These are phyloP conservation scores for Charaxes varanes DNA, from an alignment of 1,140 invertebrate species.

Conservation along the genomic window DNA sequence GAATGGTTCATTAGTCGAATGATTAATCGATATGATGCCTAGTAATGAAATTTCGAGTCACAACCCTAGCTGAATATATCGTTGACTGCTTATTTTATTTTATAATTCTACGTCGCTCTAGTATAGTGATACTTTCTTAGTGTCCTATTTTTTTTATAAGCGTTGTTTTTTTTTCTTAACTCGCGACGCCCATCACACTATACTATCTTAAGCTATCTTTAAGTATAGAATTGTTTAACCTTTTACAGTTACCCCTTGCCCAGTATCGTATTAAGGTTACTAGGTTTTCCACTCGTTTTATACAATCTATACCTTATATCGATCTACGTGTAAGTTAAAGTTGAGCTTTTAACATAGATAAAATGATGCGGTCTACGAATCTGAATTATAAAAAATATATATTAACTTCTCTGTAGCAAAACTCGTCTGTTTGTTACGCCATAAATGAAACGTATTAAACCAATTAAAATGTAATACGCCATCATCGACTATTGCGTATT, in stretches of 20 bases:
- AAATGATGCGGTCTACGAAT: conserved; percentile 21
- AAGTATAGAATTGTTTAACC: conserved; percentile 62
- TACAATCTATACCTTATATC: conserved; percentile 67
- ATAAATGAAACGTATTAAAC: background rate
- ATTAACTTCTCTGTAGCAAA: no score
- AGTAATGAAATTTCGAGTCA: conserved; percentile 11
- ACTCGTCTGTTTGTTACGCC: background rate
- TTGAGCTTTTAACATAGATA: conserved; percentile 61
- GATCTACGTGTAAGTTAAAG: conserved; percentile 65
- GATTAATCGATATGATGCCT: conserved; percentile 16
- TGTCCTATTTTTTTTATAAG: no score
- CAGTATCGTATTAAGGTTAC: conserved; percentile 60
- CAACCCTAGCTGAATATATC: background rate
- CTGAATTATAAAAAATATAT: background rate
- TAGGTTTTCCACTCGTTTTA: conserved; percentile 72
- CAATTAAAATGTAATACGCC: no score
- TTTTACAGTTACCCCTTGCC: conserved; percentile 65
- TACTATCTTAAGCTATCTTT: conserved; percentile 65
- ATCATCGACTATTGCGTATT: no score
- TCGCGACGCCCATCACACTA: conserved; percentile 36
- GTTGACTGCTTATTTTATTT: conserved; percentile 4
- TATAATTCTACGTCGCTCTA: background rate
- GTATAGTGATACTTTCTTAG: no score
- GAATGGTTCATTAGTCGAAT: conserved; percentile 19
- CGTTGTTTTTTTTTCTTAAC: conserved; percentile 7